Conservation (phyloP, 2,888 invertebrate species). For the Slavum lentiscoides region DNA sequence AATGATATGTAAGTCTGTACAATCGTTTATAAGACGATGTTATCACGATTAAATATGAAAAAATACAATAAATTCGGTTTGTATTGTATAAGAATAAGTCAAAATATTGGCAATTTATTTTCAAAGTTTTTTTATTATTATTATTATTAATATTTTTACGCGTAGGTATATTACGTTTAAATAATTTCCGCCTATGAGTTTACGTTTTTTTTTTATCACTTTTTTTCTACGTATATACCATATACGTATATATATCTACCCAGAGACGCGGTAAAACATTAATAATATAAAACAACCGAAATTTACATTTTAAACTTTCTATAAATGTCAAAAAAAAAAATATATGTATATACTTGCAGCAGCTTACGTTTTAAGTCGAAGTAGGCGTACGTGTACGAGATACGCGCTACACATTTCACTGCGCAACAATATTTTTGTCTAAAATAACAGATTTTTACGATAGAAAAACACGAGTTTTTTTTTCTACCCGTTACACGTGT, state of each 20-base stretch:
- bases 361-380: background rate
- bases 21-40: background rate
- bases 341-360: background rate
- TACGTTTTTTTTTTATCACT: background rate
- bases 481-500: too few relatives aligned
- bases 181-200: too few relatives aligned
- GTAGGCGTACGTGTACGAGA: background rate
- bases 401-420: too few relatives aligned
- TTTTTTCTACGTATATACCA: background rate
- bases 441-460: too few relatives aligned
- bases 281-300: background rate
- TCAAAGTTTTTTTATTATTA: background rate
- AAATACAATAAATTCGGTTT: conserved; percentile 5
- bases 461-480: too few relatives aligned
- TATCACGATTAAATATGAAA: conserved; percentile 20
- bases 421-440: too few relatives aligned
- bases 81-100: background rate
- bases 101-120: conserved; percentile 7
- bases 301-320: background rate
- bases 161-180: too few relatives aligned
- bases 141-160: background rate
- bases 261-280: background rate
- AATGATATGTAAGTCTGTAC: background rate
- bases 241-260: too few relatives aligned
- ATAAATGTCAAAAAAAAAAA: background rate